Evolutionary conservation across 2,113 vertebrate species (phyloP).

Genomic region (Ramphastos sulfuratus): DNA sequence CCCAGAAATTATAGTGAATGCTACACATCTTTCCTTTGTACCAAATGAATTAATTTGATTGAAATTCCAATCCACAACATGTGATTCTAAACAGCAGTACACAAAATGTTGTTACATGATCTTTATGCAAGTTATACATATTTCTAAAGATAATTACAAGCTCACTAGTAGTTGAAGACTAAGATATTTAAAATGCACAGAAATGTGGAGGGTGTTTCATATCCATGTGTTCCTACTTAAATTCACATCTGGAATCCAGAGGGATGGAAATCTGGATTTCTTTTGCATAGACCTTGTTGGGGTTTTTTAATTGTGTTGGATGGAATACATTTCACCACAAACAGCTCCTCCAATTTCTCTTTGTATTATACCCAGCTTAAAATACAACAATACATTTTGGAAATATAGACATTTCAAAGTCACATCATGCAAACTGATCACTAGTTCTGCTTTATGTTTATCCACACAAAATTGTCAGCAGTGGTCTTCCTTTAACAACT

Average conservation of each 20-base stretch:
- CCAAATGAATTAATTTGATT: neutral
- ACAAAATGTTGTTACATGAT: neutral
- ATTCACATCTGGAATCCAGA: neutral
- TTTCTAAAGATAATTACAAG: neutral
- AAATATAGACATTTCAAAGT: neutral
- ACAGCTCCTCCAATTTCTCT: neutral
- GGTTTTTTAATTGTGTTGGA: neutral
- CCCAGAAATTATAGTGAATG: neutral
- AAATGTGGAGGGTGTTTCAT: neutral
- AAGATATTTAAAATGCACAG: neutral
- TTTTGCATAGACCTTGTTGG: neutral
- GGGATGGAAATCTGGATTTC: neutral
- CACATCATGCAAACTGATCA: neutral
- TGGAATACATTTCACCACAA: neutral
- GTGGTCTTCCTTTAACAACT: neutral
- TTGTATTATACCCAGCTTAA: neutral
- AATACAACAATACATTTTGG: neutral
- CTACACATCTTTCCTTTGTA: neutral
- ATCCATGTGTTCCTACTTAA: neutral
- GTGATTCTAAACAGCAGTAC: neutral
- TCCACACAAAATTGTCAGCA: neutral
- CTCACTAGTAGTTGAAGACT: neutral
- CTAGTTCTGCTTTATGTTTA: neutral
- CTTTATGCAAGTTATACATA: accelerated
- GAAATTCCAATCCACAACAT: neutral